These are phyloP conservation scores for Drepanosiphum platanoidis DNA, from an alignment of 2,888 invertebrate genomes.

Conservation along the genomic window DNA sequence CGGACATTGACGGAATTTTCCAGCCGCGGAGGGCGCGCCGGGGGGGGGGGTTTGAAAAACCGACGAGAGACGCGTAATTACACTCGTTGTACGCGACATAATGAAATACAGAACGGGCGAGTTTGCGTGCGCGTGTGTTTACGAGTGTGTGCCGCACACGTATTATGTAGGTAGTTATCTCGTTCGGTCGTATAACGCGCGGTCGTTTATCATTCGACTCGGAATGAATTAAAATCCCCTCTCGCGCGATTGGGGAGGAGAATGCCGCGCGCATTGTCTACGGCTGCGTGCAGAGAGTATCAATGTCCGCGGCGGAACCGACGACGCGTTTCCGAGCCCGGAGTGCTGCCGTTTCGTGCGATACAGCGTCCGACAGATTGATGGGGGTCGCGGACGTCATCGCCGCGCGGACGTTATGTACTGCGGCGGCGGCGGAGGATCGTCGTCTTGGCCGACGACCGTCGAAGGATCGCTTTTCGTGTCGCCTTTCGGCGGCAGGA, in stretches of 20 bases:
- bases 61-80: not conserved
- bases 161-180: not conserved
- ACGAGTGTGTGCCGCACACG: not conserved
- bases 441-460: too few relatives aligned
- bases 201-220: slow-evolving; percentile 45
- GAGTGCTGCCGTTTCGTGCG: not conserved
- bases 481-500: too few relatives aligned
- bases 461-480: too few relatives aligned
- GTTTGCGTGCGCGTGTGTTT: not conserved
- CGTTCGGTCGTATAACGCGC: not conserved
- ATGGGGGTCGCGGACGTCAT: too few relatives aligned
- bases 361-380: too few relatives aligned
- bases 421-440: too few relatives aligned
- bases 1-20: not conserved
- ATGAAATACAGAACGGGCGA: not conserved
- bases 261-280: not conserved
- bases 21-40: not conserved
- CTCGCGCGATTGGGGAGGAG: not conserved
- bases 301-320: too few relatives aligned
- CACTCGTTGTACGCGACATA: not conserved
- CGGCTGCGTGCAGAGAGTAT: not conserved
- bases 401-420: too few relatives aligned
- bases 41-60: not conserved
- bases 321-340: not conserved
- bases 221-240: slow-evolving; percentile 35